Conservation (phyloP, 2,113 vertebrate genomes). For the Hemiprocne comata region DNA sequence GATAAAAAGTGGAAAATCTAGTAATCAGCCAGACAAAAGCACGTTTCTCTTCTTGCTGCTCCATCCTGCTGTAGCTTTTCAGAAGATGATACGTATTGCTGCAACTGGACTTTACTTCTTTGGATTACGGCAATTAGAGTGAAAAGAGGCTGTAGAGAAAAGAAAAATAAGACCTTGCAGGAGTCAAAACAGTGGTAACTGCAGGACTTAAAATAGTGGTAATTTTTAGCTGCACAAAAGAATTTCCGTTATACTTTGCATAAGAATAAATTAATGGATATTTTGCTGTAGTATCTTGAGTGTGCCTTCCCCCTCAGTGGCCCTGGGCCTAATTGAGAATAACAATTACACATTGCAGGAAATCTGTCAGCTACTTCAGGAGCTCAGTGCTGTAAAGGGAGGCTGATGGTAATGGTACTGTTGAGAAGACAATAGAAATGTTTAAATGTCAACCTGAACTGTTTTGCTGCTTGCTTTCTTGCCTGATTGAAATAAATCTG, state of each 20-base stretch:
- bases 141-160: neutral
- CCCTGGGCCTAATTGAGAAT: neutral
- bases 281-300: neutral
- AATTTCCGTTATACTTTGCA: neutral
- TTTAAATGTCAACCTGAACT: neutral
- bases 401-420: neutral
- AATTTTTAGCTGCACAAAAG: neutral
- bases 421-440: neutral
- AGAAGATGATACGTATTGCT: neutral
- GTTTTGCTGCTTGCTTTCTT: neutral
- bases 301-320: neutral
- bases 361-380: neutral
- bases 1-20: neutral
- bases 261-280: neutral
- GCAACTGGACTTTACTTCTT: neutral
- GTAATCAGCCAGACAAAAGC: neutral
- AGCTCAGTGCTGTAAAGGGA: neutral
- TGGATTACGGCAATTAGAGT: neutral
- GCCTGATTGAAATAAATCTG: neutral
- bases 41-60: accelerated
- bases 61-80: neutral
- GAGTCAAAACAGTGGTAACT: neutral
- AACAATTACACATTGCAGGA: neutral
- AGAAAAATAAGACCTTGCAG: neutral
- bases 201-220: neutral